These are phyloP conservation scores for Morpho helenor DNA, from an alignment of 2,888 invertebrate species.

Conservation along the genomic window DNA sequence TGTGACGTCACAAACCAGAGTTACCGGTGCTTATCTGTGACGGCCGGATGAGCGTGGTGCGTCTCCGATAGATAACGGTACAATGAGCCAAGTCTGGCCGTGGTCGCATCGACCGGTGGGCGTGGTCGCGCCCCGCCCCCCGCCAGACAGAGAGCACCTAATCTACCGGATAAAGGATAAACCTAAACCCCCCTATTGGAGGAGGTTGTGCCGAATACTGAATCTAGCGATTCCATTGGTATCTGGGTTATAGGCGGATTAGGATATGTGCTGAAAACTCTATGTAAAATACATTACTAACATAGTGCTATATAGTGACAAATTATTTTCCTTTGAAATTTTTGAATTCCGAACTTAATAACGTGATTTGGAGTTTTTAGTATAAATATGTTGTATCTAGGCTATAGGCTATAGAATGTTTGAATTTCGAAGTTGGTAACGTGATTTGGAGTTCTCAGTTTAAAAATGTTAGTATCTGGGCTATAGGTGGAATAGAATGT, in stretches of 20 bases:
- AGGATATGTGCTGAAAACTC: conserved; percentile 48
- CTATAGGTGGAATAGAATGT: conserved; percentile 71
- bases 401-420: too few species aligned
- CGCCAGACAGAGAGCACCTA: conserved; percentile 64
- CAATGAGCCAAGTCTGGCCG: conserved; percentile 48
- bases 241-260: conserved; percentile 67
- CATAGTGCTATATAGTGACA: background rate
- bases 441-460: too few species aligned
- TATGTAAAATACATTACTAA: conserved; percentile 24
- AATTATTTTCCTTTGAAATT: background rate
- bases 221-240: conserved; percentile 62
- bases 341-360: background rate
- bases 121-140: conserved; percentile 70
- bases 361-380: too few species aligned
- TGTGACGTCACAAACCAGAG: conserved; percentile 49
- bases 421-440: too few species aligned
- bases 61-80: conserved; percentile 72
- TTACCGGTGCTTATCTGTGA: conserved; percentile 59
- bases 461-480: conserved; percentile 54
- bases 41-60: conserved; percentile 68
- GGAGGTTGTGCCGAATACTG: conserved; percentile 63
- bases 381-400: too few species aligned
- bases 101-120: conserved; percentile 71
- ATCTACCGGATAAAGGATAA: conserved; percentile 76
- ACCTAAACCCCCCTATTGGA: conserved; percentile 68